Percentiles rank a stretch among this genome's conserved stretches.
phyloP scores from a whole-genome alignment of 2,113 vertebrate species.

The Alectura lathami region DNA sequence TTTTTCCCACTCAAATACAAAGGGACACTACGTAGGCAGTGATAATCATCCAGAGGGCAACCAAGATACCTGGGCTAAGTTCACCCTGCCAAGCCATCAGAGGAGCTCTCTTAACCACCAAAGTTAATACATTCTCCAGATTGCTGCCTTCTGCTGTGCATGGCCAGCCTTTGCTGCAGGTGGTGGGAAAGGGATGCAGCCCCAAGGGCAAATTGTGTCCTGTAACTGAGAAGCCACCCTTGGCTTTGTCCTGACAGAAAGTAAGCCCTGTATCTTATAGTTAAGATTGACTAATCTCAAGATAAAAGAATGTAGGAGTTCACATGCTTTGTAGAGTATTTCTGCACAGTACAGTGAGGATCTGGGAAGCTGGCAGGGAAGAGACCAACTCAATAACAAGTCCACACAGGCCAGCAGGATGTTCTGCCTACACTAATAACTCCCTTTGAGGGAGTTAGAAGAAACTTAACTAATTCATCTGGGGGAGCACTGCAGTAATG shows the following conservation, averaged over 20 bases:
- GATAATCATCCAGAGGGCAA: neutral
- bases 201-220: neutral
- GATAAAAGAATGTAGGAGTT: neutral
- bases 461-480: neutral
- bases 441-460: neutral
- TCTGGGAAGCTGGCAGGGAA: neutral
- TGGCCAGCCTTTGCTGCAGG: accelerated
- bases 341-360: neutral
- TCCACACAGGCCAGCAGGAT: neutral
- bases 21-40: neutral
- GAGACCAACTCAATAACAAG: neutral
- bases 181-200: neutral
- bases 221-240: neutral
- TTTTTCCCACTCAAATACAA: neutral
- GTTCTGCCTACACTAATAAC: neutral
- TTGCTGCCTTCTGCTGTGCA: accelerated
- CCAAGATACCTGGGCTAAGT: neutral
- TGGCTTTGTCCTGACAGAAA: neutral
- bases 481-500: neutral
- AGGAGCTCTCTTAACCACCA: neutral
- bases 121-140: accelerated
- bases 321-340: neutral
- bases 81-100: neutral
- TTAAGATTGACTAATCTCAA: neutral
- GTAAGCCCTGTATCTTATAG: neutral